These are phyloP conservation scores for Tursiops truncatus DNA, from an alignment of 2,113 vertebrate species.

Conservation along the genomic window DNA sequence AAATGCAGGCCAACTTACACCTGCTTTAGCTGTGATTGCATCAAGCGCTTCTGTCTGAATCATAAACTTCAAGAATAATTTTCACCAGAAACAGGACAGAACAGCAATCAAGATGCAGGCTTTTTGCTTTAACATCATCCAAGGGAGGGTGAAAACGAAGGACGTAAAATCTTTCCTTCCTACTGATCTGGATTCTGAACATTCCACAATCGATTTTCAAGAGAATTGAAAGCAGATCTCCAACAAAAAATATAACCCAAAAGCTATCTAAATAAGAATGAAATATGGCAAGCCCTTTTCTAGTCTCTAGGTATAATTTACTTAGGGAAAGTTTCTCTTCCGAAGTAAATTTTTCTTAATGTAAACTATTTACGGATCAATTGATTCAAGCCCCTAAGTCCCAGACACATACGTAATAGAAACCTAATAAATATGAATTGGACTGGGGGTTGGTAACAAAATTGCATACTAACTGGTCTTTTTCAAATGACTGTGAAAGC, in stretches of 20 bases:
- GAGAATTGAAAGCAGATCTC: background rate
- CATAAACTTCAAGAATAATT: background rate
- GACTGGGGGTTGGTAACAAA: background rate
- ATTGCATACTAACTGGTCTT: background rate
- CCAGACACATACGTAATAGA: background rate
- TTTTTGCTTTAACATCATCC: background rate
- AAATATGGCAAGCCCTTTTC: background rate
- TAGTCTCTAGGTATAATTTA: background rate
- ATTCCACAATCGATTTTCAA: slow-evolving; percentile 12
- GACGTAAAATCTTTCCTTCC: background rate
- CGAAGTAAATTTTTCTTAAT: slow-evolving; percentile 18
- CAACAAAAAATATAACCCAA: slow-evolving; percentile 19
- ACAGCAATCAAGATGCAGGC: background rate
- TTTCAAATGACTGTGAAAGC: background rate
- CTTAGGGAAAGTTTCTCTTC: background rate
- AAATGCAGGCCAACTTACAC: background rate
- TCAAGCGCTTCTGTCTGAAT: slow-evolving; percentile 16
- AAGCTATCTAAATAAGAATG: background rate
- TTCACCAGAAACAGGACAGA: background rate
- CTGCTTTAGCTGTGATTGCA: background rate
- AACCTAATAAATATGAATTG: background rate
- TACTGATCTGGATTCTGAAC: background rate
- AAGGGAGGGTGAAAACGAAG: background rate
- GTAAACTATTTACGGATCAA: background rate
- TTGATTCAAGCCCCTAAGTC: background rate